Evolutionary conservation across 2,797 vertebrate genomes (phyloP).

Genomic region (Prunella strophiata): DNA sequence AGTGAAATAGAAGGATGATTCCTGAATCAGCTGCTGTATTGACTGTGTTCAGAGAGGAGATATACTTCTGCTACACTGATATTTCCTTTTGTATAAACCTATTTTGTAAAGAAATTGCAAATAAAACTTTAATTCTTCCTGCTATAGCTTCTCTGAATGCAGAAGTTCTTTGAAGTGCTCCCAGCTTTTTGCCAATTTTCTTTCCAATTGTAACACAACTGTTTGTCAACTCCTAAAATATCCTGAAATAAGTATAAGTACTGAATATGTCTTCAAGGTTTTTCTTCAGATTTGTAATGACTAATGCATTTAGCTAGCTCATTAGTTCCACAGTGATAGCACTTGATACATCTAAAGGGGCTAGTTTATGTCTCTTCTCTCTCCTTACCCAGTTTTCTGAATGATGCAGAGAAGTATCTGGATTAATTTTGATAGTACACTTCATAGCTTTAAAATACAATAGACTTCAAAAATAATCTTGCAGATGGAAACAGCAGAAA

Average conservation of each 20-base stretch:
- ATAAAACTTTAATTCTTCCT: neutral
- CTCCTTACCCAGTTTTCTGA: neutral
- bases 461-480: neutral
- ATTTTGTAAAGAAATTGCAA: slow-evolving; percentile 3
- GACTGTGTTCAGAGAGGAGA: neutral
- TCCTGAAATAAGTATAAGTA: neutral
- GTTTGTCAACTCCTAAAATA: slow-evolving; percentile 7
- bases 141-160: neutral
- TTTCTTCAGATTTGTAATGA: neutral
- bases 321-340: neutral
- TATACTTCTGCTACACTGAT: neutral
- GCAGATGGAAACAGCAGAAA: neutral
- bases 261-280: neutral
- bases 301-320: neutral
- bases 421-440: neutral
- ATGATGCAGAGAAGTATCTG: neutral
- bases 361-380: neutral
- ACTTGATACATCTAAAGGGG: neutral
- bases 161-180: neutral
- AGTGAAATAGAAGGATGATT: neutral
- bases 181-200: neutral
- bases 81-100: neutral
- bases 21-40: neutral
- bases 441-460: neutral
- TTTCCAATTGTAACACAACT: neutral